These are phyloP conservation scores for Abrostola tripartita DNA, from an alignment of 2,888 invertebrate genomes.

Conservation along the genomic window DNA sequence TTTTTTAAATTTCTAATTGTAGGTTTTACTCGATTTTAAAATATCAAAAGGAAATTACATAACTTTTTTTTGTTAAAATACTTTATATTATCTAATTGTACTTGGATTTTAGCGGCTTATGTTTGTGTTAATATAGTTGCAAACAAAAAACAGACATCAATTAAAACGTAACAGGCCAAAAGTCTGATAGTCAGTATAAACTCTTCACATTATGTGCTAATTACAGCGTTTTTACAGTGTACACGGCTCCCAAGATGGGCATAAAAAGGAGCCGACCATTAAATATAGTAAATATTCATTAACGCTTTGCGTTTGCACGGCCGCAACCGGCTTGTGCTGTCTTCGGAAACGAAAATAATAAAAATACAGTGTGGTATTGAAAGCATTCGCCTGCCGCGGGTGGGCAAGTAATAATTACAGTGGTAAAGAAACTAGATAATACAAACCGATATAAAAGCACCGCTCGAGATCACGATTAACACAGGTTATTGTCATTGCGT, in stretches of 20 bases:
- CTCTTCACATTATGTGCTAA: slow-evolving; percentile 62
- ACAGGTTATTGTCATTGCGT: slow-evolving; percentile 23
- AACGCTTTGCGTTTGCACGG: slow-evolving; percentile 60
- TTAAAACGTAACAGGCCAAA: slow-evolving; percentile 51
- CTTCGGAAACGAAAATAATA: slow-evolving; percentile 56
- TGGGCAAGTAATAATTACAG: slow-evolving; percentile 65
- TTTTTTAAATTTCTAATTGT: too few relatives aligned
- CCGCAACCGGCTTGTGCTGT: slow-evolving; percentile 61
- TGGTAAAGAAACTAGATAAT: slow-evolving; percentile 52
- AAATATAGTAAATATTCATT: slow-evolving; percentile 75
- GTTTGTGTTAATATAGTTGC: slow-evolving; percentile 17
- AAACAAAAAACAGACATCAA: slow-evolving; percentile 48
- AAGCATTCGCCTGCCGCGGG: slow-evolving; percentile 64
- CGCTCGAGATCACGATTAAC: slow-evolving; percentile 30
- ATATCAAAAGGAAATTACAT: too few relatives aligned
- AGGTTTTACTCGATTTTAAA: too few relatives aligned
- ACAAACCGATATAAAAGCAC: slow-evolving; percentile 48
- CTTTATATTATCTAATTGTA: neutral
- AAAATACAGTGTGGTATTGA: slow-evolving; percentile 39
- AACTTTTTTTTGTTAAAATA: neutral
- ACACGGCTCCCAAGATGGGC: slow-evolving; percentile 47
- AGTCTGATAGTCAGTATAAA: slow-evolving; percentile 36
- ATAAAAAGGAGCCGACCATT: slow-evolving; percentile 62
- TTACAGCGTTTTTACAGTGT: slow-evolving; percentile 54
- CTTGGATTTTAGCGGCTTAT: neutral